Evolutionary conservation across 2,888 invertebrate species (phyloP).

Genomic region (Dasysyrphus albostriatus): DNA sequence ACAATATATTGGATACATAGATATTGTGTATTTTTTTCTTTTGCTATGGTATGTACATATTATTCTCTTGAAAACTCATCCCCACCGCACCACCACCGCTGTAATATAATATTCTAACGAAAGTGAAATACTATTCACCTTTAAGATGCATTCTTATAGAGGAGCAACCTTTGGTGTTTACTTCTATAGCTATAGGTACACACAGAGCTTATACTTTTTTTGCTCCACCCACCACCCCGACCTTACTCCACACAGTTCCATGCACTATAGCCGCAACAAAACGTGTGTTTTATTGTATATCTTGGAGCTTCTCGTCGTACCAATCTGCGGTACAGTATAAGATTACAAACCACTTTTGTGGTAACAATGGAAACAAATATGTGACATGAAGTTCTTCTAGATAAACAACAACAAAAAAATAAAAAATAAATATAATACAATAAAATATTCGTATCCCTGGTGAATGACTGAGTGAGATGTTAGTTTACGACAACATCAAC

Average conservation of each 20-base stretch:
- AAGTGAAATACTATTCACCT: constrained; percentile 49
- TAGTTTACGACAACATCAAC: constrained; percentile 27
- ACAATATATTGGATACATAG: not conserved
- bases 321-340: constrained; percentile 33
- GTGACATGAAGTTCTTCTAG: constrained; percentile 19
- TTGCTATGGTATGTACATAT: not conserved
- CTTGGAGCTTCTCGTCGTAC: constrained; percentile 14
- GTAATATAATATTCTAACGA: constrained; percentile 36
- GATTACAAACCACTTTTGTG: constrained; percentile 64
- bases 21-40: not conserved
- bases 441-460: constrained; percentile 31
- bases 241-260: not conserved
- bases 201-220: not conserved
- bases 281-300: constrained; percentile 18
- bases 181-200: too few species aligned
- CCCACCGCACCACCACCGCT: not conserved
- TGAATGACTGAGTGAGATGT: constrained; percentile 37
- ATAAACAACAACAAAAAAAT: not conserved
- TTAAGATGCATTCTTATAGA: constrained; percentile 26
- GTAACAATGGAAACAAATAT: constrained; percentile 55
- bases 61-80: not conserved
- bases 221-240: not conserved
- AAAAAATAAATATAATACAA: not conserved
- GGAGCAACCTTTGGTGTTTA: constrained; percentile 63
- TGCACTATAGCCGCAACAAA: not conserved